A percentile compares a stretch with the other conserved stretches of the same genome.
Evolutionary conservation across 2,797 vertebrate genomes (phyloP).

Genomic region (Manis javanica): DNA sequence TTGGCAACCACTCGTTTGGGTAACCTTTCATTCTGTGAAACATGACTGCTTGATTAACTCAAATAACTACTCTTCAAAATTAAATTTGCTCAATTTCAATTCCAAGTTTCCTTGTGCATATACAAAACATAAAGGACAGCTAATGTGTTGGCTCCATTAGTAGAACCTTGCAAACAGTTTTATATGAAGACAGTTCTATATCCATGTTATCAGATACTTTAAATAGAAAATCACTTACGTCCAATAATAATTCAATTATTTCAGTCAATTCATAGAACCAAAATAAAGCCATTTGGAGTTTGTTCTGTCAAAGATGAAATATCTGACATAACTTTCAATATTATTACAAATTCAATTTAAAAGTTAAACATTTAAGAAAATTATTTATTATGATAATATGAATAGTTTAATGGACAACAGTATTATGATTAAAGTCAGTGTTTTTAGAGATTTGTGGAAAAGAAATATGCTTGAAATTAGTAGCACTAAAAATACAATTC

Average conservation of each 20-base stretch:
- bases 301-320: background rate
- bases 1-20: background rate
- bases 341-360: background rate
- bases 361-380: background rate
- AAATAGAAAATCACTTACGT: background rate
- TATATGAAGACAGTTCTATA: background rate
- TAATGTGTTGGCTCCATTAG: background rate
- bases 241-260: background rate
- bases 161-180: background rate
- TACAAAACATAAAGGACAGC: background rate
- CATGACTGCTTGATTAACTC: background rate
- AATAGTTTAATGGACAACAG: background rate
- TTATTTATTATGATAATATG: background rate
- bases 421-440: background rate
- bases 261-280: background rate
- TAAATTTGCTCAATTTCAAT: constrained; percentile 12
- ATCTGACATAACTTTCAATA: background rate
- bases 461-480: background rate
- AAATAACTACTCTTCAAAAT: background rate
- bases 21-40: background rate
- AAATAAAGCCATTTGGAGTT: background rate
- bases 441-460: background rate
- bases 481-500: background rate
- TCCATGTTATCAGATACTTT: background rate
- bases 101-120: background rate